Percentiles rank a stretch among this genome's conserved stretches.
Evolutionary conservation across 2,113 vertebrate species (phyloP).

Genomic region (Rattus norvegicus): DNA sequence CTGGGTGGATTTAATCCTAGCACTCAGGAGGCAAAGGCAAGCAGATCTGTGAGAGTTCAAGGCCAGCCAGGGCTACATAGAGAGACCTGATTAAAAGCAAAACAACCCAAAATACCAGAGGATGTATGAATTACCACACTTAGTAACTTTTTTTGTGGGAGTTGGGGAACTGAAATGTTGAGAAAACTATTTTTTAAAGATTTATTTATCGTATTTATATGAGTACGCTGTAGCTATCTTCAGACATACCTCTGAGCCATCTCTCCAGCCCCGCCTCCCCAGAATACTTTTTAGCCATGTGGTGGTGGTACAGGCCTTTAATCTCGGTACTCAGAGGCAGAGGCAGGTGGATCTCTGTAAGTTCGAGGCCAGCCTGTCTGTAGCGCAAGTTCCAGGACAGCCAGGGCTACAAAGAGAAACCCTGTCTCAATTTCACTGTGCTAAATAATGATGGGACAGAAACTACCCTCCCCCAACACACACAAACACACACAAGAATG

Average conservation of each 20-base stretch:
- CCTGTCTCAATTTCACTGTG: not conserved
- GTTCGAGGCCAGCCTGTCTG: no score
- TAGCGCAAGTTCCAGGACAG: no score
- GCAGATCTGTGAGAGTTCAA: not conserved
- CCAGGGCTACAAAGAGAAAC: no score
- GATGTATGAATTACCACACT: not conserved
- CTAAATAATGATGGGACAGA: not conserved
- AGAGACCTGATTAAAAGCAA: not conserved
- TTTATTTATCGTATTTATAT: no score
- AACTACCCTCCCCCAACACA: not conserved
- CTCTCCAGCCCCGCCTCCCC: no score
- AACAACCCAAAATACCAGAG: not conserved
- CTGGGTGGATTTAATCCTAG: not conserved
- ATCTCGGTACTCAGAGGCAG: no score
- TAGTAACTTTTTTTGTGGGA: not conserved
- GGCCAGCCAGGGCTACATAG: not conserved
- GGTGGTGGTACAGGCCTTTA: no score
- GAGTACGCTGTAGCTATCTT: no score
- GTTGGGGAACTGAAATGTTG: not conserved
- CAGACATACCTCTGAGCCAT: no score
- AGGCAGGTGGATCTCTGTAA: no score
- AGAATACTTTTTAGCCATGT: no score
- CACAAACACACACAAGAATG: not conserved
- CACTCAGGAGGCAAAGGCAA: not conserved
- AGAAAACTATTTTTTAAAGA: not conserved